Base-by-base conservation (phyloP, 2,797 vertebrate species). In the Saxicola maurus region DNA sequence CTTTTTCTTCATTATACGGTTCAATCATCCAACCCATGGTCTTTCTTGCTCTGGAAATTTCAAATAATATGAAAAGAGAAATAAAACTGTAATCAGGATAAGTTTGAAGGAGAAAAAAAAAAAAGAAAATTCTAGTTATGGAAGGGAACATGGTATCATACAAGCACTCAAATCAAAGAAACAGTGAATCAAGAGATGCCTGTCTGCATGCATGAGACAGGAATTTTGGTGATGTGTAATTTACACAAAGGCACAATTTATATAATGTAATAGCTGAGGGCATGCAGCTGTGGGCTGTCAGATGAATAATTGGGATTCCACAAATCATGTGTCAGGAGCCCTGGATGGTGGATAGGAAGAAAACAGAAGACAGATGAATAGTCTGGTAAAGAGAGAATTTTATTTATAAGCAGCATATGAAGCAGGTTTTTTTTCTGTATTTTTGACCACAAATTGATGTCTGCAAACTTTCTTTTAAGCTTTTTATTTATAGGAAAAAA, bases 331-430 rank as follows among this genome's bases (percentile, higher is more conserved):
- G 30, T 86, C 40, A 72, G 37, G 73, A 81, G 64, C 49, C 61
- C 16, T 45, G 84, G 52, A 48, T 55, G 37, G 28, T 75, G 67
- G 61, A 72, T 89, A 27, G 61, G 48, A 86, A 72, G 40, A 82
- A 87, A 87, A 52, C 18, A 65, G 55, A 40, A 75, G 40, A 86
- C 17, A 90, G 59, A 92, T 94, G 24, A 93, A 86, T 87, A 87
- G 81, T 49, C 71, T 57, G 33, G 48, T 71, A 86, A 86, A 68
- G 30, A n/a, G 56, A 73, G 33, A 89, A 23, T 80, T 92, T 75
- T 82, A 67, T 93, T 90, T 91, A 48, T 83, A 83, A 62, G 11
- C 27, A 81, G 42, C 24, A 37, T 62, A 75, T 43, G 33, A 80
- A 66, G 37, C 35, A 51, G 18, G 56, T 93, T 74, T 55, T 23